These are phyloP conservation scores for Ptychobarbus kaznakovi DNA, from an alignment of 2,797 vertebrate species.

Conservation along the genomic window DNA sequence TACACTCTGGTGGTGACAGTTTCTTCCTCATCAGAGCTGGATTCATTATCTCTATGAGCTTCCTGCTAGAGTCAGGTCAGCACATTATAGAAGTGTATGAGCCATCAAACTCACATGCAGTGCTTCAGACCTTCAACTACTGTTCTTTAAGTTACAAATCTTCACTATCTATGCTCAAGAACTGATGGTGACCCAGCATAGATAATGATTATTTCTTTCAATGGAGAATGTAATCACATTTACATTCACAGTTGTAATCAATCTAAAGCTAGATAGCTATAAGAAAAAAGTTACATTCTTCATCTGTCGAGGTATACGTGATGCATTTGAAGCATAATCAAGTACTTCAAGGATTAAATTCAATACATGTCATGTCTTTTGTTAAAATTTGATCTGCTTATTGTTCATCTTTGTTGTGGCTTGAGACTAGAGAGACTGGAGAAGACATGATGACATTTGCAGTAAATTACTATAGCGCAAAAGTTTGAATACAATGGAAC, in stretches of 20 bases:
- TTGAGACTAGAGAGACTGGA: background rate
- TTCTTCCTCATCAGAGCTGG: slow-evolving; percentile 88
- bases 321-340: background rate
- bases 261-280: background rate
- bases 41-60: slow-evolving; percentile 77
- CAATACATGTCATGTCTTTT: background rate
- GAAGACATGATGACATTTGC: background rate
- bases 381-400: background rate
- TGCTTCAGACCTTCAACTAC: slow-evolving; percentile 20
- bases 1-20: slow-evolving; percentile 92
- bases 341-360: background rate
- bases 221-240: background rate
- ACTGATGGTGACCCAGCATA: background rate
- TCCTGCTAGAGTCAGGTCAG: slow-evolving; percentile 89
- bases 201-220: background rate
- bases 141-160: slow-evolving; percentile 6
- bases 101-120: slow-evolving; percentile 27
- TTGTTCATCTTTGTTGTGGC: background rate
- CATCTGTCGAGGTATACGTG: background rate
- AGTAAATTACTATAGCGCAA: background rate
- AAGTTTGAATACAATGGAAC: background rate
- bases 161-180: background rate
- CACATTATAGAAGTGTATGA: slow-evolving; percentile 65
- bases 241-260: background rate
- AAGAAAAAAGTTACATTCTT: background rate